A percentile compares a stretch with the other conserved stretches of the same genome.
Evolutionary conservation across 2,797 vertebrate species (phyloP).

Genomic region (Rhincodon typus): DNA sequence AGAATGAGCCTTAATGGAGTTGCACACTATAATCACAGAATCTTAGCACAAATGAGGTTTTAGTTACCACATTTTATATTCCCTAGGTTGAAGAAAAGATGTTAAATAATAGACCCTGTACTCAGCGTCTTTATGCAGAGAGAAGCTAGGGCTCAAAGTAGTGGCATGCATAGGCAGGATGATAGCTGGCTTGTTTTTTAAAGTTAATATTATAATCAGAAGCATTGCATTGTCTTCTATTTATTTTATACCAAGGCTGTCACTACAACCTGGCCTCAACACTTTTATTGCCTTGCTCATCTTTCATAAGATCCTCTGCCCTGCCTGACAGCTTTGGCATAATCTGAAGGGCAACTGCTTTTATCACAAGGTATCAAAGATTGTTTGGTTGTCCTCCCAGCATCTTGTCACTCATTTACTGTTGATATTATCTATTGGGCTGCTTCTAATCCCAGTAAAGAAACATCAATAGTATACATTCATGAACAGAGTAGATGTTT

Average conservation of each 20-base stretch:
- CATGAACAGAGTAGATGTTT: not conserved
- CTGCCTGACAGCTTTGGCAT: not conserved
- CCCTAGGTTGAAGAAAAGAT: not conserved
- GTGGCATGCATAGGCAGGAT: not conserved
- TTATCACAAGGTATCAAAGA: not conserved
- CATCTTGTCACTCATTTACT: not conserved
- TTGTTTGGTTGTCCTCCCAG: too few species aligned
- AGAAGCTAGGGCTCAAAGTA: not conserved
- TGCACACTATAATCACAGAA: too few species aligned
- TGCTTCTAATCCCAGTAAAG: conserved; percentile 6
- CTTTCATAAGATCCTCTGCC: not conserved
- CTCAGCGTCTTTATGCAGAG: not conserved
- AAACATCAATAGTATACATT: not conserved
- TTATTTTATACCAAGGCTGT: not conserved
- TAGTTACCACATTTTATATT: not conserved
- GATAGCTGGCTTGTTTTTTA: not conserved
- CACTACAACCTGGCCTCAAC: not conserved
- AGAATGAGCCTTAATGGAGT: not conserved
- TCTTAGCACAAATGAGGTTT: not conserved
- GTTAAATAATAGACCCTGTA: not conserved
- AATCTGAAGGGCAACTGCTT: not conserved
- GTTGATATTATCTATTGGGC: not conserved
- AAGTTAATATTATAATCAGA: not conserved
- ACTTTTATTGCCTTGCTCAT: not conserved
- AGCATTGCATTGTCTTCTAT: not conserved